Evolutionary conservation across 2,797 vertebrate genomes (phyloP), one percentile per base, ranked within the genome.

Genomic region (Forpus xanthops): DNA sequence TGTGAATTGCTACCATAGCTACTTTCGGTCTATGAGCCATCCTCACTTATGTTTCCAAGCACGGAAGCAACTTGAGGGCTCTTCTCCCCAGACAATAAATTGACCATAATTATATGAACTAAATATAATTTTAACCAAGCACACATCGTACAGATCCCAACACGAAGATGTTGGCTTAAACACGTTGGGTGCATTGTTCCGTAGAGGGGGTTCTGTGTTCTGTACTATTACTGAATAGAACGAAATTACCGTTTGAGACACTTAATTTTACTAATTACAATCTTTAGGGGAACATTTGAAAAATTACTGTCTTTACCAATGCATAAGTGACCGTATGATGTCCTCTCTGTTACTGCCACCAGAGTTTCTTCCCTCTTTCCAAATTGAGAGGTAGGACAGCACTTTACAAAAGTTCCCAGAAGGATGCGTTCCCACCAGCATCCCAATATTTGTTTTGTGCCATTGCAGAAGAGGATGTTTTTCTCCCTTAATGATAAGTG

Each of bases 261-360:
- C 45, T 86, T 89, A 92, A 94, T 91, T 90, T 84, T 45, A 56
- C 75, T 89, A 90, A 96, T 96, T 80, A 87, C 44, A 53, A 89
- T 55, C 75, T 73, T 89, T 87, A 60, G 8, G 50, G 81, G 93
- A 93, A 86, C 65, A 81, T 80, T 41, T 52, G 86, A 66, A 80
- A 96, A 95, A 92, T 94, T 53, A 61, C 75, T 76, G 53, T 66
- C 67, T 87, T 62, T 49, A 66, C 49, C 75, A 73, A 49, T 9
- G 47, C 23, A 13, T 13, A 77, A 84, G 65, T 87, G 90, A 71
- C 90, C 79, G 62, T 6, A 28, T 31, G 61, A 67, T 65, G 64
- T 67, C 44, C 64, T 67, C 78, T 78, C 19, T 13, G 47, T 12
- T 17, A 47, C 12, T 78, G 68, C 31, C 85, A 50, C 47, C 24